These are phyloP conservation scores for Scaptomyza parva DNA, from an alignment of 2,888 invertebrate species.

Conservation along the genomic window DNA sequence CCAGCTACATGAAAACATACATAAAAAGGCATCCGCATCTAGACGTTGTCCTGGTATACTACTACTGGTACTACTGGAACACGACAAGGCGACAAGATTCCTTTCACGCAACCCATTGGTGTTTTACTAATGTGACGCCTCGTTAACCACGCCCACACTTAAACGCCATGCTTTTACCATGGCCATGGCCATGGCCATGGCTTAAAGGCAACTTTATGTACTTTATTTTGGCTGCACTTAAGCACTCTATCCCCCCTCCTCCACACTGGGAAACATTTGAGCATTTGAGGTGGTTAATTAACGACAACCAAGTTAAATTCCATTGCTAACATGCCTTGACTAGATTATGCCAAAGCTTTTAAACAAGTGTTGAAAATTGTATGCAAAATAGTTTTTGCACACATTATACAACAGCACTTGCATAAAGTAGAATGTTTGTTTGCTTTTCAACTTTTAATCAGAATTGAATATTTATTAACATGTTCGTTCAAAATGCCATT, in stretches of 20 bases:
- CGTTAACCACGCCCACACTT: background rate
- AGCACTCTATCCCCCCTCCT: background rate
- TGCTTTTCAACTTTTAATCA: no score
- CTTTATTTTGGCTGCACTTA: background rate
- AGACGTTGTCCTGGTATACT: slow-evolving; percentile 6
- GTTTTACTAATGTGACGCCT: slow-evolving; percentile 51
- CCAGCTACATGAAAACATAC: slow-evolving; percentile 37
- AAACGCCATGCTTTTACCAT: background rate
- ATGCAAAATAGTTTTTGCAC: no score
- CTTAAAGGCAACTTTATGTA: background rate
- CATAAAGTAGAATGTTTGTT: no score
- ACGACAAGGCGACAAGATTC: slow-evolving; percentile 67
- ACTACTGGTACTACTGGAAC: no score
- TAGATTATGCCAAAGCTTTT: no score
- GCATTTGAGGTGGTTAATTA: slow-evolving; percentile 11
- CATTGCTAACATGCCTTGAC: background rate
- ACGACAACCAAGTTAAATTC: background rate
- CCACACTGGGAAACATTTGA: no score
- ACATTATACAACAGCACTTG: no score
- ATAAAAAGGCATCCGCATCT: slow-evolving; percentile 26
- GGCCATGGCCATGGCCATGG: background rate
- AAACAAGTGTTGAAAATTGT: no score
- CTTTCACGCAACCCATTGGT: slow-evolving; percentile 64
- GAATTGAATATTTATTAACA: no score
- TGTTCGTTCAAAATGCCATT: no score